Evolutionary conservation across 1,140 invertebrate species (phyloP), one percentile per base, ranked within the genome.

Genomic region (Goniozus legneri): DNA sequence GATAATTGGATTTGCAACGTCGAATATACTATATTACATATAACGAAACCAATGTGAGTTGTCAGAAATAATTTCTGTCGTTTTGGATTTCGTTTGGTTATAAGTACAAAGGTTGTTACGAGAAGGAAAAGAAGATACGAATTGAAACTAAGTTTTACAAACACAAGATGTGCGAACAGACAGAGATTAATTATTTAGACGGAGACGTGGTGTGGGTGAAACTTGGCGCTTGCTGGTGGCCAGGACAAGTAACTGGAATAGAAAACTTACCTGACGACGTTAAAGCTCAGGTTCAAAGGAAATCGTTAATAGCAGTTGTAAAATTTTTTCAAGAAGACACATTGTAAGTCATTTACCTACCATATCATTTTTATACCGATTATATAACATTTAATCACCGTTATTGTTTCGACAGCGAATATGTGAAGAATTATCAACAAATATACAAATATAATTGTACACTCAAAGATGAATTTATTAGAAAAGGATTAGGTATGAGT

Each of bases 141-240:
- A n/a, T n/a, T n/a, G n/a, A n/a, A n/a, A n/a, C n/a, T n/a, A n/a
- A n/a, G n/a, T n/a, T n/a, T n/a, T n/a, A n/a, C n/a, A n/a, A n/a
- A n/a, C n/a, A n/a, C n/a, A n/a, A 71, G 45, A 83, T 83, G 82
- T 81, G 78, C 62, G 81, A 83, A 21, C 82, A 85, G 75, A 80
- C 79, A 50, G 77, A 77, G 60, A 72, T 80, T 22, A 59, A 64
- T 57, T 90, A 88, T 71, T 73, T 78, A 49, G 82, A 85, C 52
- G 86, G 85, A 33, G 86, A 89, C 53, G 74, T 89, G 40, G 88
- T 90, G 40, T 91, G 88, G 88, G 87, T 89, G 2, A 91, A 91
- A 67, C 68, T 90, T 18, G 80, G 85, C 8, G 78, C 81, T 8
- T 83, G 79, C 56, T 88, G 86, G 82, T 91, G 88, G 88, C 88